A percentile compares a stretch with the other conserved stretches of the same genome.
Conservation (phyloP, 2,797 vertebrate genomes). For the Coreius guichenoti region DNA sequence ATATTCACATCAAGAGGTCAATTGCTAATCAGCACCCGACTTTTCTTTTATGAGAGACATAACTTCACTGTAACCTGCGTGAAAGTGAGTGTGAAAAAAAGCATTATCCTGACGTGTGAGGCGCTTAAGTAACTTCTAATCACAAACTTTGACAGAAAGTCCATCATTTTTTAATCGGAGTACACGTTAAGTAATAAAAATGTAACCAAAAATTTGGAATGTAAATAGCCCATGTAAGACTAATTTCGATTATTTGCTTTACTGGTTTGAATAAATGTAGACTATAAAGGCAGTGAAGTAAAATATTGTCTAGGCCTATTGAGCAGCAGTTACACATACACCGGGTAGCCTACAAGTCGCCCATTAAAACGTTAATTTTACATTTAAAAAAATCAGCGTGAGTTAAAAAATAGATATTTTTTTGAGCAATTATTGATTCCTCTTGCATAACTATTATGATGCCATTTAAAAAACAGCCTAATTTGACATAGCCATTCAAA, state of each 20-base stretch:
- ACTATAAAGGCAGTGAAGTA: neutral
- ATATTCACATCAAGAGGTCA: neutral
- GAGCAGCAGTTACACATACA: neutral
- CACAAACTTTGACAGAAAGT: too few species aligned
- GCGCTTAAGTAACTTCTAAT: neutral
- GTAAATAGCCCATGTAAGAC: neutral
- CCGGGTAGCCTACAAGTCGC: neutral
- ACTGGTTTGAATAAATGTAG: neutral
- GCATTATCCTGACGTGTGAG: neutral
- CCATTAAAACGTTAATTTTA: neutral
- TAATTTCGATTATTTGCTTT: neutral
- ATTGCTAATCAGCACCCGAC: neutral
- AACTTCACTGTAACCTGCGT: neutral
- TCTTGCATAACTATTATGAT: neutral
- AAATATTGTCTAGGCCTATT: neutral
- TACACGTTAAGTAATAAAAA: neutral
- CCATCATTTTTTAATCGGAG: neutral
- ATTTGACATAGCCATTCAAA: neutral
- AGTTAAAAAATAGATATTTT: neutral
- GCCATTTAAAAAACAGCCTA: neutral
- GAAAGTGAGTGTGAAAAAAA: neutral
- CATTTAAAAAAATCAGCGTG: neutral
- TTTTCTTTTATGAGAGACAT: neutral
- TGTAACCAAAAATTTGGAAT: neutral
- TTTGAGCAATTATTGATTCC: neutral